Conservation (phyloP, 2,113 vertebrate species). For the Romanogobio albipinnatus region DNA sequence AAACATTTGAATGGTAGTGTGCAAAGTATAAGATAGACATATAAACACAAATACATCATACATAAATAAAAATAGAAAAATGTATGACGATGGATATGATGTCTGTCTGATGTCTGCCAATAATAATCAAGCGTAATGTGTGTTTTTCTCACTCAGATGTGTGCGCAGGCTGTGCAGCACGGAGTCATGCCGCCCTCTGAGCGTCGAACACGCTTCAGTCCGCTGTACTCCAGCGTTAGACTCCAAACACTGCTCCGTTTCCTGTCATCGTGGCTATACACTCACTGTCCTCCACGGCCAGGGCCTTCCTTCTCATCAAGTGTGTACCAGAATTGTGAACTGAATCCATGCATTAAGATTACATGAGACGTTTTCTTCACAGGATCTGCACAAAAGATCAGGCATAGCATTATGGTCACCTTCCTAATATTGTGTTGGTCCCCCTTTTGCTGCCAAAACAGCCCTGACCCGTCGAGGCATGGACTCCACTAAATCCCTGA, state of each 20-base stretch:
- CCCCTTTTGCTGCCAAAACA: too few relatives aligned
- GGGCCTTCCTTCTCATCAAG: constrained; percentile 73
- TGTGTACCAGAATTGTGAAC: constrained; percentile 55
- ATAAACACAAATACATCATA: neutral
- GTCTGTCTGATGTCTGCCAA: neutral
- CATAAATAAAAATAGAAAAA: neutral
- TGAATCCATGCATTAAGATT: too few relatives aligned
- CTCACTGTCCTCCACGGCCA: constrained; percentile 73
- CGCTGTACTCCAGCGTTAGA: constrained; percentile 73
- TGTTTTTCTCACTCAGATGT: constrained; percentile 69
- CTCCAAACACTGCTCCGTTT: constrained; percentile 74
- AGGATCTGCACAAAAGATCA: too few relatives aligned
- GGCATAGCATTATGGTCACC: too few relatives aligned
- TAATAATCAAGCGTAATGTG: neutral
- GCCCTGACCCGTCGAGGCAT: too few relatives aligned
- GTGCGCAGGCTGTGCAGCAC: constrained; percentile 67
- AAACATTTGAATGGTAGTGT: neutral
- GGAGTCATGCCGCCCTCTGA: constrained; percentile 68
- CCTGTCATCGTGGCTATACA: constrained; percentile 81
- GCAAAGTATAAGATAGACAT: neutral
- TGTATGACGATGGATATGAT: neutral
- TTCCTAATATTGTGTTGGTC: too few relatives aligned
- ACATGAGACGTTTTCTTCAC: too few relatives aligned
- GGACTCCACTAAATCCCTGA: too few relatives aligned
- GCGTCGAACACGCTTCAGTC: constrained; percentile 73